Conservation (phyloP, 2,113 vertebrate species). For the Alouatta palliata region DNA sequence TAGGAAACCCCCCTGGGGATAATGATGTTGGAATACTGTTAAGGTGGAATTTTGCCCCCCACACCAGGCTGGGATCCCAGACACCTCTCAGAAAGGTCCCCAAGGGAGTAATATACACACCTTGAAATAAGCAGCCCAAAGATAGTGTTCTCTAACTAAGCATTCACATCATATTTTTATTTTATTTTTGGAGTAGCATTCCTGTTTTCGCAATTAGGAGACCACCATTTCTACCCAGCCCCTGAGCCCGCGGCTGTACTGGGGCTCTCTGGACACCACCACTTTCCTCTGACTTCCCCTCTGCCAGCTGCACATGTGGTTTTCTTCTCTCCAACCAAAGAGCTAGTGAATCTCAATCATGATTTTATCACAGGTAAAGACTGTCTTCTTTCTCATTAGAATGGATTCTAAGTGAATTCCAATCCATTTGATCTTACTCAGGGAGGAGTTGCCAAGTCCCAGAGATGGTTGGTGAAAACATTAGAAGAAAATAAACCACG, state of each 20-base stretch:
- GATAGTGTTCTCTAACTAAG: no score
- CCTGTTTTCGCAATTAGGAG: not conserved
- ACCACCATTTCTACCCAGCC: fast-evolving
- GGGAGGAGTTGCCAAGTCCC: not conserved
- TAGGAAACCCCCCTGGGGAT: fast-evolving
- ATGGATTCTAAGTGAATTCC: not conserved
- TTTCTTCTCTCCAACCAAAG: not conserved
- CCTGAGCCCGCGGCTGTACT: fast-evolving
- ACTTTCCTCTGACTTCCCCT: no score
- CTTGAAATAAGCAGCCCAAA: not conserved
- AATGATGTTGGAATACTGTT: fast-evolving
- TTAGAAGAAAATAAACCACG: not conserved
- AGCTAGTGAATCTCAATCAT: no score
- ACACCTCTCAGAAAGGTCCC: not conserved
- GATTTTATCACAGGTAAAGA: not conserved
- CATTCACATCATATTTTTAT: no score
- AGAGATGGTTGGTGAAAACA: not conserved
- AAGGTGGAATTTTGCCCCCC: not conserved
- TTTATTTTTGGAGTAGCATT: not conserved
- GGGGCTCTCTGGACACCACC: fast-evolving
- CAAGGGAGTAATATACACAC: no score
- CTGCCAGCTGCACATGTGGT: not conserved
- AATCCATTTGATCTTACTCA: not conserved
- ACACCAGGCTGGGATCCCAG: not conserved
- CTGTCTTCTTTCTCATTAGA: not conserved